These are phyloP conservation scores for Pocillopora damicornis DNA, from an alignment of 64 coral and sea anemone species.

Conservation along the genomic window DNA sequence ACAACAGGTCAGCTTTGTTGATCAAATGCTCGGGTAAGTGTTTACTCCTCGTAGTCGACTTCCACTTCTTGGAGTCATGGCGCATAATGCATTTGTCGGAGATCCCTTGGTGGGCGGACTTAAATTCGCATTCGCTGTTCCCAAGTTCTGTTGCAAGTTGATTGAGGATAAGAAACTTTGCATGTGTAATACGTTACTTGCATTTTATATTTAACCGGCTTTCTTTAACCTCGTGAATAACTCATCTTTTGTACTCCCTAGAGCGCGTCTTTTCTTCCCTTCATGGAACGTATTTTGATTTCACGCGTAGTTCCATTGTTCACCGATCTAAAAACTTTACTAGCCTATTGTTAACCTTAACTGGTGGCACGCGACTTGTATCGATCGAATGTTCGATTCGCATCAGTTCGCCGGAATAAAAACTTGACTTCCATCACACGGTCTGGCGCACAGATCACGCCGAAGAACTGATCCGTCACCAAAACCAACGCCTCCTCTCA, in stretches of 20 bases:
- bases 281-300: neutral
- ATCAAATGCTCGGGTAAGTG: slow-evolving; percentile 34
- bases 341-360: neutral
- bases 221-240: neutral
- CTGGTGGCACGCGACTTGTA: slow-evolving; percentile 26
- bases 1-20: slow-evolving; percentile 26
- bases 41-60: neutral
- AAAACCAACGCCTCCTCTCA: neutral
- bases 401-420: neutral
- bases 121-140: neutral
- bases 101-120: neutral
- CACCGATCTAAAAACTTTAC: neutral
- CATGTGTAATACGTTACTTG: slow-evolving; percentile 21
- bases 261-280: neutral
- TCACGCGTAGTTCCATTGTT: slow-evolving; percentile 9
- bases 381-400: slow-evolving; percentile 21
- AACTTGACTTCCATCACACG: neutral
- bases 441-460: neutral
- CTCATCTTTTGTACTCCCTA: neutral
- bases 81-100: neutral
- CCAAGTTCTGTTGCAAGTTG: neutral
- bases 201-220: slow-evolving; percentile 33
- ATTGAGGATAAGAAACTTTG: neutral
- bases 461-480: neutral
- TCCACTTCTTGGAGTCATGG: neutral